Conservation (phyloP, 1,140 invertebrate genomes). For the Ceratitis capitata region DNA sequence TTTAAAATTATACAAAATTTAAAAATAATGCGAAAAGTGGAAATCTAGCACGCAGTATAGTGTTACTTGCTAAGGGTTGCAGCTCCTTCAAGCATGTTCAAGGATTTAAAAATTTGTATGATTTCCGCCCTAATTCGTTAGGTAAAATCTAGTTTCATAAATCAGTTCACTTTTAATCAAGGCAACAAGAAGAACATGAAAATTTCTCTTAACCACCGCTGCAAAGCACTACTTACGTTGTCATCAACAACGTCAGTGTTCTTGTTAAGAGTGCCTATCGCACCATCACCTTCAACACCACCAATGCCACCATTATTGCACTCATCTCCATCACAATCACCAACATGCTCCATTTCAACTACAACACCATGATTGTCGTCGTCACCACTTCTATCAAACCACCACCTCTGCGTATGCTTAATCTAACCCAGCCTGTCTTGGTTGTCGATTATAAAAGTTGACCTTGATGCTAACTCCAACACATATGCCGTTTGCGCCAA, state of each 20-base stretch:
- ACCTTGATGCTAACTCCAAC: slow-evolving; percentile 13
- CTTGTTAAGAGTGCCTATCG: neutral
- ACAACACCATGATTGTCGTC: neutral
- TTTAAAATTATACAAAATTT: too few relatives aligned
- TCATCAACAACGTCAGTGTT: neutral
- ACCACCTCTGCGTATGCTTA: neutral
- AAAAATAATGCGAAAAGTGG: too few relatives aligned
- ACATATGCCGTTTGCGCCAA: neutral
- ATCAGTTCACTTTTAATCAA: too few relatives aligned
- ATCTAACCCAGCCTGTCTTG: neutral
- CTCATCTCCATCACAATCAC: too few relatives aligned
- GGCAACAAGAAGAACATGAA: too few relatives aligned
- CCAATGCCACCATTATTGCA: neutral
- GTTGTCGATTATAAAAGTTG: neutral
- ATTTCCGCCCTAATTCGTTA: neutral
- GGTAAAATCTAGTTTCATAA: too few relatives aligned
- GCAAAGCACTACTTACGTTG: neutral
- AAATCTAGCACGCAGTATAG: too few relatives aligned
- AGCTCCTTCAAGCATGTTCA: neutral
- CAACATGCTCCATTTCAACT: neutral
- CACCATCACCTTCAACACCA: neutral
- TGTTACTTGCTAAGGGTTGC: too few relatives aligned
- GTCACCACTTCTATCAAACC: neutral
- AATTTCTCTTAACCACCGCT: too few relatives aligned
- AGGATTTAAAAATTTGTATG: neutral